Percentiles rank a stretch among this genome's conserved stretches.
phyloP scores from a whole-genome alignment of 1,140 invertebrate species.

The Vanessa tameamea region DNA sequence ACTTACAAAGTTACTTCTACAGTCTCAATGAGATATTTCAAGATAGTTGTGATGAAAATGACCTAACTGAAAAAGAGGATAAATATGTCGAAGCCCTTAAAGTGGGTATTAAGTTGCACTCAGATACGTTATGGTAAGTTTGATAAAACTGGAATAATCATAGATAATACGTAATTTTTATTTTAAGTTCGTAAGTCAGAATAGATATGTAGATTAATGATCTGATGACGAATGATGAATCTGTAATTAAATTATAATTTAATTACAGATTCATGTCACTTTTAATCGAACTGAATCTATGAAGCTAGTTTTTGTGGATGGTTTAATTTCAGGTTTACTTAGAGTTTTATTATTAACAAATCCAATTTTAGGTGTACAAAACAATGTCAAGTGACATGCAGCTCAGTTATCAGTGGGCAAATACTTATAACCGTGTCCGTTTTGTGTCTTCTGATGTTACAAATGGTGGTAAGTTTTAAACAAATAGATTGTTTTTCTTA shows the following conservation, averaged over 20 bases:
- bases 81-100: slow-evolving; percentile 50
- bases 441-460: slow-evolving; percentile 52
- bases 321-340: not conserved
- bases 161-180: no score
- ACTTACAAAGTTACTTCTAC: slow-evolving; percentile 57
- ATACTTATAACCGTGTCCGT: slow-evolving; percentile 50
- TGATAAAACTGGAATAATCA: no score
- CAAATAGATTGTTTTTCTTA: no score
- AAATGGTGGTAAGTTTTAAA: slow-evolving; percentile 51
- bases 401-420: slow-evolving; percentile 51
- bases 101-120: slow-evolving; percentile 56
- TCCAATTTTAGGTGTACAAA: slow-evolving; percentile 47
- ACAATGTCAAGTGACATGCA: slow-evolving; percentile 44
- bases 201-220: no score
- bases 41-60: slow-evolving; percentile 11
- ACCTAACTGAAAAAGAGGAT: slow-evolving; percentile 44
- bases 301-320: no score
- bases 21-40: slow-evolving; percentile 50
- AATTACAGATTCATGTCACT: no score
- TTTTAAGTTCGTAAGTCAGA: no score
- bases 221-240: no score
- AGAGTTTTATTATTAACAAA: not conserved
- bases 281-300: no score
- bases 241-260: no score
- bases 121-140: slow-evolving; percentile 51